These are phyloP conservation scores for Psilopsiagon aurifrons DNA, from an alignment of 2,113 vertebrate genomes.

Conservation along the genomic window DNA sequence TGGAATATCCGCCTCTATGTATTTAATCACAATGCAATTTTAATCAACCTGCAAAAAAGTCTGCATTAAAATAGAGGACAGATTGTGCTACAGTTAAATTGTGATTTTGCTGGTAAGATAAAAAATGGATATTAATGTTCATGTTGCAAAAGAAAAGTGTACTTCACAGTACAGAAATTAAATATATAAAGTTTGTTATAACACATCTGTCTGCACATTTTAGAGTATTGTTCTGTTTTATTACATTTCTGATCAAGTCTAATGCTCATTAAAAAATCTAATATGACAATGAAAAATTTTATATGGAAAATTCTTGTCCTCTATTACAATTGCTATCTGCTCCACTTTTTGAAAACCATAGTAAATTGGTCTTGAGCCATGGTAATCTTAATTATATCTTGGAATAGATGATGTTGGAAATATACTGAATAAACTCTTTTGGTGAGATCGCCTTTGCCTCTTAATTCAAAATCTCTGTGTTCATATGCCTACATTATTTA, in stretches of 20 bases:
- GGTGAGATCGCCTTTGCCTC: slow-evolving; percentile 50
- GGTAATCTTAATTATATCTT: slow-evolving; percentile 68
- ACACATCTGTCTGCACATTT: slow-evolving; percentile 18
- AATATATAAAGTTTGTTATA: neutral
- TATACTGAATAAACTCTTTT: slow-evolving; percentile 53
- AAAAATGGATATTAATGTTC: slow-evolving; percentile 32
- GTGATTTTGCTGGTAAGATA: slow-evolving; percentile 32
- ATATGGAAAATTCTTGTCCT: slow-evolving; percentile 16
- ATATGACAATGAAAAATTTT: slow-evolving; percentile 45
- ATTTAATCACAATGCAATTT: slow-evolving; percentile 33
- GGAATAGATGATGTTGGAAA: slow-evolving; percentile 48
- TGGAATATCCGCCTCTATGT: neutral
- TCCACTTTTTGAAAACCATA: slow-evolving; percentile 41
- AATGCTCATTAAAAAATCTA: slow-evolving; percentile 51
- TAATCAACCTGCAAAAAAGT: slow-evolving; percentile 2
- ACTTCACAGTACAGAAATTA: neutral
- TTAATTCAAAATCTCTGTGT: slow-evolving; percentile 50
- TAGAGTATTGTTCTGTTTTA: slow-evolving; percentile 25
- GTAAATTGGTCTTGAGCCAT: slow-evolving; percentile 35
- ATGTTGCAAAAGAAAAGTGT: neutral
- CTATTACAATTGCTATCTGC: slow-evolving; percentile 37
- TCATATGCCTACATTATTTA: slow-evolving; percentile 56
- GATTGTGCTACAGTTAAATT: neutral
- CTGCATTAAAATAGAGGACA: neutral
- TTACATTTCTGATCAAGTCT: slow-evolving; percentile 56